Percentiles rank a stretch among this genome's conserved stretches.
phyloP scores from a whole-genome alignment of 2,797 vertebrate genomes.

The Danio kyathit region DNA sequence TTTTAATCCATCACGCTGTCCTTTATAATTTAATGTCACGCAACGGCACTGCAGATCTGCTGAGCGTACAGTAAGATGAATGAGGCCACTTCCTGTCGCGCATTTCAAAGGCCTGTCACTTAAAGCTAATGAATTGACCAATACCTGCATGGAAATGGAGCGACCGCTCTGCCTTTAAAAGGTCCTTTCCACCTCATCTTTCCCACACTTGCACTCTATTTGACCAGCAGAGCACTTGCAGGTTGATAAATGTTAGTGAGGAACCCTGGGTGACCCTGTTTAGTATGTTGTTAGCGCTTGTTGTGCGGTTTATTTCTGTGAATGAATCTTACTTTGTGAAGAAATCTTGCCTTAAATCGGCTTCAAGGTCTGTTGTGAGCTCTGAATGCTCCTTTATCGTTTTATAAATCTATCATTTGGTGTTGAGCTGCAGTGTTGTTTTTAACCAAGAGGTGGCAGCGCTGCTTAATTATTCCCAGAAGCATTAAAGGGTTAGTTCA shows the following conservation, averaged over 20 bases:
- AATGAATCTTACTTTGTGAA: neutral
- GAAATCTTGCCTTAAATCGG: neutral
- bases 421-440: neutral
- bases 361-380: neutral
- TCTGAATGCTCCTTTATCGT: neutral
- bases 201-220: conserved; percentile 29
- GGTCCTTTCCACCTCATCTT: conserved; percentile 27
- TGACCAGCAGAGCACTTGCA: neutral
- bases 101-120: conserved; percentile 45
- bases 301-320: neutral
- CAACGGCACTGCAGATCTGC: conserved; percentile 24
- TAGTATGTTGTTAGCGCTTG: conserved; percentile 22
- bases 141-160: conserved; percentile 31
- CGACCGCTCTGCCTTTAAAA: neutral
- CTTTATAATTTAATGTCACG: conserved; percentile 52
- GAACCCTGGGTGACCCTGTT: conserved; percentile 2
- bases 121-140: conserved; percentile 43
- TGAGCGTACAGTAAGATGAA: conserved; percentile 48
- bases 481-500: neutral
- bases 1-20: conserved; percentile 46
- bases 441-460: conserved; percentile 46
- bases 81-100: conserved; percentile 3
- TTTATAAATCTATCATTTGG: neutral
- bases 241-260: conserved; percentile 12
- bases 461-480: conserved; percentile 25